phyloP scores from a whole-genome alignment of 2,888 invertebrate species.

The Cerastis leucographa region DNA sequence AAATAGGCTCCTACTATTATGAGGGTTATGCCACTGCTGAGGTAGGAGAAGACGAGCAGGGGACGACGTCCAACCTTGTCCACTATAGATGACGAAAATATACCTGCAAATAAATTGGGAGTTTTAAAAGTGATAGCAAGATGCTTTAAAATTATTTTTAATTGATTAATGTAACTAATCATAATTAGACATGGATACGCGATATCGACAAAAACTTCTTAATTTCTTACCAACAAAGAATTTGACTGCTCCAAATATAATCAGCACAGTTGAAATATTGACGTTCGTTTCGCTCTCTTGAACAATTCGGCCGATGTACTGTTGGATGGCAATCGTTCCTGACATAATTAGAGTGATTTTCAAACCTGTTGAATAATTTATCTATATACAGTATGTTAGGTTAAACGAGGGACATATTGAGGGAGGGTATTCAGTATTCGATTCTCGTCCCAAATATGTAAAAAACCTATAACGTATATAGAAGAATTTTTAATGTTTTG shows the following conservation, averaged over 20 bases:
- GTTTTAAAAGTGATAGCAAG: not conserved
- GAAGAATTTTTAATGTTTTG: no score
- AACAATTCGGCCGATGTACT: constrained; percentile 82
- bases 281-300: constrained; percentile 77
- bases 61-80: constrained; percentile 86
- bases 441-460: no score
- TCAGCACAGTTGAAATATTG: constrained; percentile 74
- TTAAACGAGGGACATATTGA: no score
- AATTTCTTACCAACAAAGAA: constrained; percentile 67
- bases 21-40: constrained; percentile 75
- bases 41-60: constrained; percentile 82
- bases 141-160: not conserved
- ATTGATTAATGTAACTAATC: not conserved
- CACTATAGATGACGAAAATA: constrained; percentile 79
- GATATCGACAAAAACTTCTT: not conserved
- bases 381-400: no score
- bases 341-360: constrained; percentile 81
- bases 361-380: constrained; percentile 73
- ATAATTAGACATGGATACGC: not conserved
- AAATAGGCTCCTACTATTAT: constrained; percentile 80
- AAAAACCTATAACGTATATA: no score
- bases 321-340: constrained; percentile 78
- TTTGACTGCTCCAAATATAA: constrained; percentile 80
- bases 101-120: constrained; percentile 73
- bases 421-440: no score